Percentiles rank a stretch among this genome's conserved stretches.
phyloP scores from a whole-genome alignment of 2,797 vertebrate genomes.

The Schizothorax lantsangensis region DNA sequence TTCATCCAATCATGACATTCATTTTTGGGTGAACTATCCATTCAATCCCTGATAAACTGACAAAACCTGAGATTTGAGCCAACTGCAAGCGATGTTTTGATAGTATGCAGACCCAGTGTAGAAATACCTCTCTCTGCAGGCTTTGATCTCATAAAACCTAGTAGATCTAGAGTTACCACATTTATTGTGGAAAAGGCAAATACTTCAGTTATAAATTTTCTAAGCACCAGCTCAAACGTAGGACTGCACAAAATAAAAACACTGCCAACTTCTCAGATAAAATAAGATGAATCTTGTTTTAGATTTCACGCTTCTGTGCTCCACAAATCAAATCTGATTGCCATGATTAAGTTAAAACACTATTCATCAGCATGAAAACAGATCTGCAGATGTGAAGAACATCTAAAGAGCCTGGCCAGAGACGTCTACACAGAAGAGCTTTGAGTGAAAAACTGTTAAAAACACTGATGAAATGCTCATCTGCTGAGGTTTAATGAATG shows the following conservation, averaged over 20 bases:
- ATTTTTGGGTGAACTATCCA: too few relatives aligned
- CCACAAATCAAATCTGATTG: slow-evolving; percentile 6
- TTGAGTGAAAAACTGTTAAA: slow-evolving; percentile 39
- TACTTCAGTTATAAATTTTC: neutral
- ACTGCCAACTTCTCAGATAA: neutral
- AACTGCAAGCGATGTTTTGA: neutral
- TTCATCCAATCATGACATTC: neutral
- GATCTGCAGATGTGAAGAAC: slow-evolving; percentile 22
- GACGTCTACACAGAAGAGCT: neutral
- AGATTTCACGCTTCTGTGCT: neutral
- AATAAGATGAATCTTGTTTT: neutral
- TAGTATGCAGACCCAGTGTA: slow-evolving; percentile 1
- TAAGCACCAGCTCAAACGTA: neutral
- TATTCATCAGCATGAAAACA: neutral
- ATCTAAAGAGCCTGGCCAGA: neutral
- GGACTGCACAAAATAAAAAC: neutral
- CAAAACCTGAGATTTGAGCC: neutral
- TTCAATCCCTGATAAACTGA: neutral
- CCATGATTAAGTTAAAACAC: slow-evolving; percentile 5
- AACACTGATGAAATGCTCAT: slow-evolving; percentile 68
- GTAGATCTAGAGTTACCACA: neutral
- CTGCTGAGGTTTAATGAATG: slow-evolving; percentile 74
- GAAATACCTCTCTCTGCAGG: neutral
- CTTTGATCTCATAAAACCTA: neutral
- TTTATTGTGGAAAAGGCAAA: slow-evolving; percentile 16